Evolutionary conservation across 2,113 vertebrate genomes (phyloP), one percentile per base, ranked within the genome.

Genomic region (Cavia porcellus): DNA sequence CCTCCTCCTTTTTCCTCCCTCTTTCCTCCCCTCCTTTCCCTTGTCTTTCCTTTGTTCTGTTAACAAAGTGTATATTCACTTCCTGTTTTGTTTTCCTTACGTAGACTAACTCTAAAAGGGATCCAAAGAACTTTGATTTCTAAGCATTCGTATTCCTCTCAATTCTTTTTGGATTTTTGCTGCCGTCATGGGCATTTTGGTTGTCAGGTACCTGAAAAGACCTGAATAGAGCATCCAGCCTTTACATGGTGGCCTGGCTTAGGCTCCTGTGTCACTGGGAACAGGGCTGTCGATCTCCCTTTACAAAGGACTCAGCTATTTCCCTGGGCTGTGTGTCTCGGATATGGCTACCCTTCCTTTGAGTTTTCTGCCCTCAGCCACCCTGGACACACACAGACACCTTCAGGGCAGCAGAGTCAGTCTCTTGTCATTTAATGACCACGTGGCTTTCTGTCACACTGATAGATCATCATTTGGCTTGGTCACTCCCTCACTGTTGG

Each of bases 121-220:
- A 83, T 62, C 9, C 30, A 72, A 84, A 89, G 52, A 91, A 86
- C 62, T 82, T 95, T 38, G 5, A 32, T 85, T 91, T 75, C 79
- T 32, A 84, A 75, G 59, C 0, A 9, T 61, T 64, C 35, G 42
- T 50, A 30, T 93, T 93, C n/a, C 1, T 38, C 42, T 85, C n/a
- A 20, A 0, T 55, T 84, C 62, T 81, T 35, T 70, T 59, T 77
- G 66, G 68, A 79, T 32, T 81, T 93, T 92, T 28, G 47, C 45
- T 52, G 64, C n/a, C 20, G 75, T 74, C 5, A 66, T 1, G 61
- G 82, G 32, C 10, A 15, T 52, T 52, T 93, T 79, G 59, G 47
- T 93, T 35, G 7, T 19, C 7, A 52, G 13, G 25, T 50, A 35
- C 13, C 47, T 38, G 50, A 14, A 20, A 80, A 25, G 30, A 72